These are phyloP conservation scores for Trinectes maculatus DNA, from an alignment of 2,113 vertebrate genomes.

Conservation along the genomic window DNA sequence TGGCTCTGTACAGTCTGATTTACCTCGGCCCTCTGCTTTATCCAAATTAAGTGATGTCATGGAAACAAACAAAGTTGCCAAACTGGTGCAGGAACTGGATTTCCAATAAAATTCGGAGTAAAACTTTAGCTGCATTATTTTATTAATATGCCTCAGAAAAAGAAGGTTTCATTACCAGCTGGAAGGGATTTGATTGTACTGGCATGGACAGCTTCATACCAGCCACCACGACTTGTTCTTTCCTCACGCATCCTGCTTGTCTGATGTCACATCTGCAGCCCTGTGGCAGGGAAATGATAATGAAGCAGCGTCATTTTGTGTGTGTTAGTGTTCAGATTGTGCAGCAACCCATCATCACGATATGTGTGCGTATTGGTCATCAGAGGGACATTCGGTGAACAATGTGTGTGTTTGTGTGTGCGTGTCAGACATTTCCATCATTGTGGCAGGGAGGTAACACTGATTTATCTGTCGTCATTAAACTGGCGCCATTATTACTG, in stretches of 20 bases:
- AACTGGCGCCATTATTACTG: constrained; percentile 91
- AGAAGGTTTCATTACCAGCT: neutral
- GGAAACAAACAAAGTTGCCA: constrained; percentile 1
- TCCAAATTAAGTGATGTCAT: constrained; percentile 1
- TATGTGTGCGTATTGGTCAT: constrained; percentile 84
- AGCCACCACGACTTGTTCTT: neutral
- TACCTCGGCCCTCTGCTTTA: too few relatives aligned
- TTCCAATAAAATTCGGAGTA: too few relatives aligned
- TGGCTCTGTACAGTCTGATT: neutral
- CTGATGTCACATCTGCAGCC: constrained; percentile 22
- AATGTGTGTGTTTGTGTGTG: constrained; percentile 50
- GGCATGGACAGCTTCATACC: neutral
- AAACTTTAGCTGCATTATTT: neutral
- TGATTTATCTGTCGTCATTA: constrained; percentile 96
- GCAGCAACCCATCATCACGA: constrained; percentile 20
- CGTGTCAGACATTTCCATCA: constrained; percentile 89
- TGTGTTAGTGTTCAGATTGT: constrained; percentile 15
- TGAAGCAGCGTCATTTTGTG: constrained; percentile 51
- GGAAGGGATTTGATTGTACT: neutral
- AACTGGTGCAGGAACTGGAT: neutral
- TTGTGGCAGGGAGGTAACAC: constrained; percentile 93
- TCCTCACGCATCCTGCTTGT: constrained; percentile 2
- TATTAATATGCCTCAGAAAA: neutral
- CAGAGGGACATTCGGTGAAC: constrained; percentile 90
- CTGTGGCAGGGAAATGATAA: constrained; percentile 7